These are phyloP conservation scores for Dallia pectoralis DNA, from an alignment of 2,797 vertebrate genomes.

Conservation along the genomic window DNA sequence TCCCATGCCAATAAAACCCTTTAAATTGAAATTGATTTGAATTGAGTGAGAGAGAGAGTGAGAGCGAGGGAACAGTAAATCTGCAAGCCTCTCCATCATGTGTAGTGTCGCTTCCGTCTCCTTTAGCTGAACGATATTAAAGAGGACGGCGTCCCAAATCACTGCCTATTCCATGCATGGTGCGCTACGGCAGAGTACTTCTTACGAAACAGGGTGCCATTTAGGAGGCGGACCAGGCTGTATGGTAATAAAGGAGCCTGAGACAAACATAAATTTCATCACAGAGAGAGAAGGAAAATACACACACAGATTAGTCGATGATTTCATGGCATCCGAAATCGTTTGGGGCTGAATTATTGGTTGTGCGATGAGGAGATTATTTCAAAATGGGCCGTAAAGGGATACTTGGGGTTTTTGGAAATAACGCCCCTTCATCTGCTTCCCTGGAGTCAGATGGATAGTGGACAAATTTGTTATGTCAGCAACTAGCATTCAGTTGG, in stretches of 20 bases:
- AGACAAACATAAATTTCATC: conserved; percentile 63
- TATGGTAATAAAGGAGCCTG: conserved; percentile 69
- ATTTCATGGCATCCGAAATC: conserved; percentile 59
- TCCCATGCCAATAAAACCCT: not conserved
- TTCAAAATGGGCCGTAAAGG: conserved; percentile 17
- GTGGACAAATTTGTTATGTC: no score
- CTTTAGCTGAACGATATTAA: conserved; percentile 69
- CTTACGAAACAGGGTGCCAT: not conserved
- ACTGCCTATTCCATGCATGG: not conserved
- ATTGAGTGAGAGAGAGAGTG: not conserved
- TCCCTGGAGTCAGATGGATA: no score
- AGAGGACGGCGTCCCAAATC: conserved; percentile 24
- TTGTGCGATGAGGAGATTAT: conserved; percentile 51
- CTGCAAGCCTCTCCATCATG: conserved; percentile 65
- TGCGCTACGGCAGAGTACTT: not conserved
- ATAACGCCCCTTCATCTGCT: not conserved
- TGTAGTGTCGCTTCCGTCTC: conserved; percentile 62
- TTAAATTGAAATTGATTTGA: no score
- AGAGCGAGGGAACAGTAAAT: conserved; percentile 52
- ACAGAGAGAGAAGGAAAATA: conserved; percentile 42
- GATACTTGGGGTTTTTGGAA: conserved; percentile 23
- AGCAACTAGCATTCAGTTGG: no score
- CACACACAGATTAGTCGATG: conserved; percentile 62
- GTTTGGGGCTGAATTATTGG: conserved; percentile 54
- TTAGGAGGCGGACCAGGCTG: conserved; percentile 42